phyloP scores from a whole-genome alignment of 2,113 vertebrate species.

The Scolopax mira region DNA sequence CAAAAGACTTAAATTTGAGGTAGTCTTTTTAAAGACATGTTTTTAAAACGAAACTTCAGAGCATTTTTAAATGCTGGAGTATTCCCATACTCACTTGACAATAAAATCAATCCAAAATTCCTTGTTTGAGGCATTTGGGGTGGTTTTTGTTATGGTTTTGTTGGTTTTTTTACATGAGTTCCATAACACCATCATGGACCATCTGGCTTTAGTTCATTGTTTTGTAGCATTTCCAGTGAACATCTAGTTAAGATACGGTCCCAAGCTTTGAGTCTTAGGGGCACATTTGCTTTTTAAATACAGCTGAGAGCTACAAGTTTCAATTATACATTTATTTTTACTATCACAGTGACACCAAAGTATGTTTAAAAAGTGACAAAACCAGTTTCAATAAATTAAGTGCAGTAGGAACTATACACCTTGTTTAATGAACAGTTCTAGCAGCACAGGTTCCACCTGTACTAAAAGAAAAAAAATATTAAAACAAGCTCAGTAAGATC shows the following conservation, averaged over 20 bases:
- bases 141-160: not conserved
- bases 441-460: not conserved
- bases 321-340: not conserved
- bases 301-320: not conserved
- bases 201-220: not conserved
- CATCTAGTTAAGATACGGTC: not conserved
- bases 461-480: not conserved
- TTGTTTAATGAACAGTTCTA: not conserved
- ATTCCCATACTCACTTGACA: not conserved
- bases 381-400: not conserved
- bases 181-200: not conserved
- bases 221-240: not conserved
- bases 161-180: not conserved
- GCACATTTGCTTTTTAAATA: not conserved
- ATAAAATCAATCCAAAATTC: not conserved
- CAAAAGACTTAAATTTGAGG: not conserved
- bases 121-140: rapidly evolving
- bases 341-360: not conserved
- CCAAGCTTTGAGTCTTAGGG: not conserved
- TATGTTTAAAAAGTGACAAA: not conserved
- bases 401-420: not conserved
- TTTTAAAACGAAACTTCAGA: not conserved
- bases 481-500: not conserved
- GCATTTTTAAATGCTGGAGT: not conserved
- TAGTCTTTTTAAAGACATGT: not conserved